Conservation (phyloP, 2,797 vertebrate genomes). For the Lycodopsis pacificus region DNA sequence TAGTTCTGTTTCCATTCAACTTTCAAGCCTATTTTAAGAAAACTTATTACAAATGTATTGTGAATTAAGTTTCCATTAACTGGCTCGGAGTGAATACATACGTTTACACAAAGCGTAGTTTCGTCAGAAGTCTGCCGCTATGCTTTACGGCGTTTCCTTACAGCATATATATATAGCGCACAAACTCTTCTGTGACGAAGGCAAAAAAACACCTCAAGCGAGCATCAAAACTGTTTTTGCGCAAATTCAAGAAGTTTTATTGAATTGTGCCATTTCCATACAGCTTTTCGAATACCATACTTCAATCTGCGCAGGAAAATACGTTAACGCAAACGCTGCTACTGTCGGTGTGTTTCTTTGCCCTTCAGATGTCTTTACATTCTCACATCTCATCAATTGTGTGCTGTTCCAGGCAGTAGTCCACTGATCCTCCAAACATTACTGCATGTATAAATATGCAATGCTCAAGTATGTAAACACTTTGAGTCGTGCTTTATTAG, state of each 20-base stretch:
- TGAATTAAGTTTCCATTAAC: not conserved
- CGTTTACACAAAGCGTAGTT: not conserved
- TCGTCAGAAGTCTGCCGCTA: not conserved
- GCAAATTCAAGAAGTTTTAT: not conserved
- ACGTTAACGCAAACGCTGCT: not conserved
- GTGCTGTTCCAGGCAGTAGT: constrained; percentile 18
- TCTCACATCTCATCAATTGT: constrained; percentile 3
- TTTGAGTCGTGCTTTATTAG: constrained; percentile 49
- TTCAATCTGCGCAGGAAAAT: not conserved
- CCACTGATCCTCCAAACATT: constrained; percentile 35
- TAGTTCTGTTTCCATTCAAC: not conserved
- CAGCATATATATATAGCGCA: not conserved
- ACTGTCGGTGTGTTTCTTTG: not conserved
- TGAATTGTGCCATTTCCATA: not conserved
- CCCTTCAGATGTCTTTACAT: not conserved
- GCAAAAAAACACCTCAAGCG: not conserved
- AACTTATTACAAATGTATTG: not conserved
- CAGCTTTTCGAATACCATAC: accelerated
- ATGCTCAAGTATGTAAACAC: constrained; percentile 75
- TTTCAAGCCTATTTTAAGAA: not conserved
- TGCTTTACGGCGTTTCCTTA: not conserved
- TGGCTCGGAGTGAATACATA: not conserved
- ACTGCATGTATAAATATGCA: constrained; percentile 66
- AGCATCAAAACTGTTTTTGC: not conserved
- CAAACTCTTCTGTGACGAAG: not conserved